A percentile compares a stretch with the other conserved stretches of the same genome.
Conservation (phyloP, 2,888 invertebrate species). For the Leuctra nigra region DNA sequence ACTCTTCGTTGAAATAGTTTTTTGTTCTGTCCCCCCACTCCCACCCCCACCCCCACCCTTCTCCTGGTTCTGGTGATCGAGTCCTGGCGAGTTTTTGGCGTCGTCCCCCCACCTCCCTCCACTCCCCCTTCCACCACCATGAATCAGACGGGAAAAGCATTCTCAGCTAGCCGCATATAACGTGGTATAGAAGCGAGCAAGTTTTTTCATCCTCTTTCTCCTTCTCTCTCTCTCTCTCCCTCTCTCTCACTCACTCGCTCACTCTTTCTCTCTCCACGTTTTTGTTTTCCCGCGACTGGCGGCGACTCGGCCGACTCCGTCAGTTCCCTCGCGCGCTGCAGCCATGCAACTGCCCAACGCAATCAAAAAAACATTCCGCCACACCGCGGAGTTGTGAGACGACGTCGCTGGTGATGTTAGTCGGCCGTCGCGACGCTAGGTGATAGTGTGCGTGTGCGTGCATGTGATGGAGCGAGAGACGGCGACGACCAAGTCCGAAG, state of each 20-base stretch:
- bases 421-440: background rate
- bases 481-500: constrained; percentile 1
- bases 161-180: constrained; percentile 21
- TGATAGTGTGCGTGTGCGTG: constrained; percentile 13
- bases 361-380: background rate
- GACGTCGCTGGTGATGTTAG: background rate
- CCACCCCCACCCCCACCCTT: background rate
- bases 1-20: constrained; percentile 5
- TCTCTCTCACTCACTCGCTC: too few relatives aligned
- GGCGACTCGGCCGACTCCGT: background rate
- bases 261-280: constrained; percentile 27
- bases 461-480: background rate
- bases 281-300: constrained; percentile 16
- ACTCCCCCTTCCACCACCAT: constrained; percentile 18
- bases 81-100: constrained; percentile 23
- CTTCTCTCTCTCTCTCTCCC: too few relatives aligned
- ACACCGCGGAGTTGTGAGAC: background rate
- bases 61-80: constrained; percentile 9
- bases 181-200: constrained; percentile 12
- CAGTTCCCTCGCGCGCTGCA: background rate
- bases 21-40: constrained; percentile 2
- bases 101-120: constrained; percentile 11
- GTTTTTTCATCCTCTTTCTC: constrained; percentile 24
- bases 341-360: background rate
- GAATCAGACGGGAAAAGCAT: constrained; percentile 25